Evolutionary conservation across 1,140 invertebrate genomes (phyloP).

Genomic region (Wiebesia pumilae): DNA sequence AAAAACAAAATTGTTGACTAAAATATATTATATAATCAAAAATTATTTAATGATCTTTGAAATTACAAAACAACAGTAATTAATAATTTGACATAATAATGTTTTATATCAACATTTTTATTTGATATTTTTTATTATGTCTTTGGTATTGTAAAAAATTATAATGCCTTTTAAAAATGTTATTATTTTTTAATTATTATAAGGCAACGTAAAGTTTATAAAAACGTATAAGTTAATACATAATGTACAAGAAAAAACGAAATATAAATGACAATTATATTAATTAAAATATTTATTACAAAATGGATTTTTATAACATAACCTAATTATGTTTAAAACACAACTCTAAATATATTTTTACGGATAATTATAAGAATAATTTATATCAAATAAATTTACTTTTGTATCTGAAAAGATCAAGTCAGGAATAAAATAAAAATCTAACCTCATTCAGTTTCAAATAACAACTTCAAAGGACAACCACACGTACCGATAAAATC

Average conservation of each 20-base stretch:
- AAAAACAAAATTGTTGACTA: not conserved
- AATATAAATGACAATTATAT: too few species aligned
- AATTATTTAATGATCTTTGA: too few species aligned
- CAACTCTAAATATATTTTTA: not conserved
- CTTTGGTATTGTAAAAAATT: too few species aligned
- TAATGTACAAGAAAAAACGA: too few species aligned
- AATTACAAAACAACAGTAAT: not conserved
- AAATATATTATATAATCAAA: not conserved
- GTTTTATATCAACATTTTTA: not conserved
- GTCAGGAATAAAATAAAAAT: conserved; percentile 15
- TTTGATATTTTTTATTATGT: not conserved
- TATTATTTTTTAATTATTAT: too few species aligned
- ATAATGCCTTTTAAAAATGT: too few species aligned
- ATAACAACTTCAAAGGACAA: not conserved
- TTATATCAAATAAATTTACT: not conserved
- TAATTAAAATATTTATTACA: not conserved
- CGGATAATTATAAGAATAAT: not conserved
- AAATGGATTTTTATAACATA: not conserved
- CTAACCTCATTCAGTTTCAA: conserved; percentile 18
- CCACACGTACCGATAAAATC: conserved; percentile 9
- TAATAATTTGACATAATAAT: not conserved
- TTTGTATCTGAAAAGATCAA: not conserved
- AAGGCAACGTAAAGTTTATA: too few species aligned
- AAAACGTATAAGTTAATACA: too few species aligned
- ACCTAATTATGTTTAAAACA: not conserved